Base-by-base conservation (phyloP, 2,888 invertebrate species). In the Heliconius erato region DNA sequence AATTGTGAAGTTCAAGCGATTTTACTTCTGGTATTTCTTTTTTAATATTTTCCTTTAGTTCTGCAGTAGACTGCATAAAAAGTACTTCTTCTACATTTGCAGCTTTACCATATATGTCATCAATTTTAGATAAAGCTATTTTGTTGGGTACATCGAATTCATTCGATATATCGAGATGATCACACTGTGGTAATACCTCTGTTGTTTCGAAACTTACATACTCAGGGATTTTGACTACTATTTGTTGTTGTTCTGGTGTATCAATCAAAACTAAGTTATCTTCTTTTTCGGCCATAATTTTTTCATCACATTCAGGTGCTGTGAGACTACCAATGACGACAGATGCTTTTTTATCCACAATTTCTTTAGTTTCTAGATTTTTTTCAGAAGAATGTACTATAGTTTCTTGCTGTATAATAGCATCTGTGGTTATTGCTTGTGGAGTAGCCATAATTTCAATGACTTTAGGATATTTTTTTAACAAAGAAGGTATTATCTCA, bases 261-360 rank as follows among this genome's bases (percentile, higher is more conserved):
- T 85, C 84, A 65, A 88, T 82, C 83, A 93, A 88, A 59, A 88
- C 86, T 81, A 97, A 93, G 68, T 89, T 87, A 65, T 93, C 91
- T 93, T 97, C 98, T 86, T 95, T 96, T 91, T 98, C 97, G 68
- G 96, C 94, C 9, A 94, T 89, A 40, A 96, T 85, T 77, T 96
- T 94, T 92, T 97, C 97, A 83, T 96, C 96, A 85, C 94, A 96
- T 86, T 96, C 94, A 68, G 97, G 93, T 83, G 96, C 96, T 89
- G 96, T 96, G 76, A 97, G 94, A 23, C 96, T 92, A 44, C 96
- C 90, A 83, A 95, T 91, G 80, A 91, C 89, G 67, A 96, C 91
- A 77, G 91, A 89, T 79, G 95, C 95, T 26, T 90, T 92, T 78
- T 90, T 90, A 54, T 90, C 87, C 40, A 89, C 86, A 72, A 87